Conservation (phyloP, 2,113 vertebrate genomes). For the Cyprinodon brontotheroides region DNA sequence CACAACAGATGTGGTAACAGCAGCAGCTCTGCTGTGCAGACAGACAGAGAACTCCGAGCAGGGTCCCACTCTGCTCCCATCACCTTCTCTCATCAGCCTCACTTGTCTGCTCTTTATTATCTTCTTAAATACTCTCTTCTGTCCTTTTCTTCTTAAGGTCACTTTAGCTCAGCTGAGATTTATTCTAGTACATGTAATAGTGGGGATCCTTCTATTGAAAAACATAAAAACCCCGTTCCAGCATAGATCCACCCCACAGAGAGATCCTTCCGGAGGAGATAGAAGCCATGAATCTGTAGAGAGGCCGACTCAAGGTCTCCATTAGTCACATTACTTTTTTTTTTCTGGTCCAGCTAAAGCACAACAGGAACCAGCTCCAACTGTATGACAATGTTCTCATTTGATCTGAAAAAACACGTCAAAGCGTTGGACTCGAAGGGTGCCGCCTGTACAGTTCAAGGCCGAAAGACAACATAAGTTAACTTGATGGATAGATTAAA, state of each 20-base stretch:
- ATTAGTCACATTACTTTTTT: not conserved
- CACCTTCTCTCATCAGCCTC: constrained; percentile 63
- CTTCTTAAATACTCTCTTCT: constrained; percentile 31
- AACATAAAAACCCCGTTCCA: constrained; percentile 27
- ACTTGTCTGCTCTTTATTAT: constrained; percentile 33
- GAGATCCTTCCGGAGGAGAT: constrained; percentile 42
- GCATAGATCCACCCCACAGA: constrained; percentile 26
- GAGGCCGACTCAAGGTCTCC: constrained; percentile 3
- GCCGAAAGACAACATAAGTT: too few relatives aligned
- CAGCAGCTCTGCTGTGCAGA: constrained; percentile 76
- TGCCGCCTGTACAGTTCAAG: not conserved
- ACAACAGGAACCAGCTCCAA: not conserved
- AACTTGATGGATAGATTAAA: too few relatives aligned
- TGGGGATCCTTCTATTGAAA: constrained; percentile 21
- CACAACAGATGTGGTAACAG: constrained; percentile 99
- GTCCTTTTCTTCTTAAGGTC: constrained; percentile 51
- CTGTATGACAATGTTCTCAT: not conserved
- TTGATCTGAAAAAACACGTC: not conserved
- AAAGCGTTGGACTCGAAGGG: not conserved
- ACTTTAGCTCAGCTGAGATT: constrained; percentile 37
- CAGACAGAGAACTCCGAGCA: constrained; percentile 85
- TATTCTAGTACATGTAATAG: constrained; percentile 7
- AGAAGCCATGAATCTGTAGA: not conserved
- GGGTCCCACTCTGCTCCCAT: constrained; percentile 70
- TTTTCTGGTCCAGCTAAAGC: not conserved